phyloP scores from a whole-genome alignment of 2,888 invertebrate genomes.

The Exocentrus adspersus region DNA sequence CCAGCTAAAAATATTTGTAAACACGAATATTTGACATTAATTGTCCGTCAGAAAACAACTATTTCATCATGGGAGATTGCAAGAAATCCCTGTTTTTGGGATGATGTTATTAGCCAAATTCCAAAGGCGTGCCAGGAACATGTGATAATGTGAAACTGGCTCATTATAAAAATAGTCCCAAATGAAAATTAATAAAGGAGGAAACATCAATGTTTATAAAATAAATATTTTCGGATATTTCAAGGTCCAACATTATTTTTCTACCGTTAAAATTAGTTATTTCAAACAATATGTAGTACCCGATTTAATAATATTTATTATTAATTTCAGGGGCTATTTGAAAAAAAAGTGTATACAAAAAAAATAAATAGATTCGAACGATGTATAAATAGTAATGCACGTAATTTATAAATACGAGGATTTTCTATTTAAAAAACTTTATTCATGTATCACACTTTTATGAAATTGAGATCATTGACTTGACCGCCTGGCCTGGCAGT shows the following conservation, averaged over 20 bases:
- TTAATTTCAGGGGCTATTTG: background rate
- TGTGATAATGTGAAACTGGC: background rate
- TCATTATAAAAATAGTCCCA: background rate
- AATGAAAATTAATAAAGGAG: background rate
- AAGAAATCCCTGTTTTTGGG: background rate
- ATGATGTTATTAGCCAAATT: background rate
- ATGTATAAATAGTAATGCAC: background rate
- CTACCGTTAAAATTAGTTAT: background rate
- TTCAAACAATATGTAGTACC: background rate
- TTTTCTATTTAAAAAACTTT: background rate
- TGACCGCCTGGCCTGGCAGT: background rate
- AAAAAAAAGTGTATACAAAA: too few relatives aligned
- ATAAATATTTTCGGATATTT: background rate
- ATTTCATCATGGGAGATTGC: background rate
- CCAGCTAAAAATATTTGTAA: conserved; percentile 25
- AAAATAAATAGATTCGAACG: background rate
- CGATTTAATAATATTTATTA: background rate
- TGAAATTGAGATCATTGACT: background rate
- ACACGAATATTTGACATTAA: conserved; percentile 17
- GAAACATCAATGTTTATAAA: background rate
- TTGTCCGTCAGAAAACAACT: background rate
- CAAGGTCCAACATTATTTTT: background rate
- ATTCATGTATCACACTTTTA: background rate
- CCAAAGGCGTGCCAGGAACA: background rate
- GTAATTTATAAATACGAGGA: background rate